Evolutionary conservation across 2,113 vertebrate genomes (phyloP).

Genomic region (Calidris pugnax): DNA sequence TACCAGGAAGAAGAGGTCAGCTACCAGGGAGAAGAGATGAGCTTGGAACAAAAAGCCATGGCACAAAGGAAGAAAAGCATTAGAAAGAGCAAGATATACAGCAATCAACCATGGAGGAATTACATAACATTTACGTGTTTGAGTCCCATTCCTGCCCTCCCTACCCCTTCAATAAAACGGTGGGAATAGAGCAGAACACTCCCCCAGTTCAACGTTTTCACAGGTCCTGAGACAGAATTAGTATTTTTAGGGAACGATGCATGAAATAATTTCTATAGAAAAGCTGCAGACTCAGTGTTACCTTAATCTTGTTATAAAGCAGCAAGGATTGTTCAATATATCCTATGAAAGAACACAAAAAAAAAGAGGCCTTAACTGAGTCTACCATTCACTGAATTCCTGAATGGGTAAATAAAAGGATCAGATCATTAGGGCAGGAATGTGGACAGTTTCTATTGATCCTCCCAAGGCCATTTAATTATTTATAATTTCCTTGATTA

Average conservation of each 20-base stretch:
- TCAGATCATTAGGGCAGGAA: not conserved
- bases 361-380: not conserved
- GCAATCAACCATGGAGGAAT: not conserved
- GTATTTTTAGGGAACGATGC: not conserved
- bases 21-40: not conserved
- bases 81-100: not conserved
- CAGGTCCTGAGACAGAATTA: not conserved
- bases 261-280: not conserved
- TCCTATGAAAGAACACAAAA: not conserved
- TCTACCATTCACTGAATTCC: not conserved
- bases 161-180: not conserved
- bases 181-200: not conserved
- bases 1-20: not conserved
- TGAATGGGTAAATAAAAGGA: not conserved
- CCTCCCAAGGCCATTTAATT: conserved; percentile 42
- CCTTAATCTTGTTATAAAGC: not conserved
- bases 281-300: not conserved
- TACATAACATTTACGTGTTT: not conserved
- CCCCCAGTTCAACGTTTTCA: not conserved
- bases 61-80: not conserved
- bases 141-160: not conserved
- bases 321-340: not conserved
- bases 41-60: not conserved
- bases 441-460: conserved; percentile 38
- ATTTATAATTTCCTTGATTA: conserved; percentile 64